Conservation (phyloP, 2,888 invertebrate species). For the Drosophila paranaensis region DNA sequence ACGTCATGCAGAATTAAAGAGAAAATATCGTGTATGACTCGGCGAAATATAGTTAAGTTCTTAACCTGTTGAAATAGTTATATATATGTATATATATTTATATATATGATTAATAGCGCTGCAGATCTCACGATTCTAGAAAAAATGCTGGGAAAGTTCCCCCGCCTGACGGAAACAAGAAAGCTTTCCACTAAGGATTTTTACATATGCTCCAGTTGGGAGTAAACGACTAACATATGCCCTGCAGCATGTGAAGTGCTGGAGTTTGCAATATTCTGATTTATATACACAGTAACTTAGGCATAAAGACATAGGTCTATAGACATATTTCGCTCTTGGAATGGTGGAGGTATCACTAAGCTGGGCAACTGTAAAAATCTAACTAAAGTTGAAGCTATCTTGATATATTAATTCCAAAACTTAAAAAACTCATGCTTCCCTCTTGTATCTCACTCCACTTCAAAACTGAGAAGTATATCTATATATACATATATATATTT, state of each 20-base stretch:
- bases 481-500: no score
- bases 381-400: no score
- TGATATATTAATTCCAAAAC: no score
- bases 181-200: conserved; percentile 10
- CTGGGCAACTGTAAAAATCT: no score
- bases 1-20: conserved; percentile 1
- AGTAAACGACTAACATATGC: neutral
- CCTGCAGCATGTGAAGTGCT: no score
- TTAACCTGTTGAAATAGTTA: conserved; percentile 3
- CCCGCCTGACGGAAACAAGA: conserved; percentile 3
- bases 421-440: no score
- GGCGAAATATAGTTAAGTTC: conserved; percentile 6
- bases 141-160: conserved; percentile 1
- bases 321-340: no score
- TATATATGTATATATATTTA: neutral
- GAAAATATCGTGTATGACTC: neutral
- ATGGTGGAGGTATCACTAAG: no score
- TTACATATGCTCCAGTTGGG: neutral
- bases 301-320: no score
- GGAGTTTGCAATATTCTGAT: no score
- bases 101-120: conserved; percentile 1
- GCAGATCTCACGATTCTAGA: conserved; percentile 7
- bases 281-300: no score
- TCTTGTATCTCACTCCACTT: neutral
- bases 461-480: neutral